Conservation (phyloP, 2,888 invertebrate species). For the Scaptomyza flava region DNA sequence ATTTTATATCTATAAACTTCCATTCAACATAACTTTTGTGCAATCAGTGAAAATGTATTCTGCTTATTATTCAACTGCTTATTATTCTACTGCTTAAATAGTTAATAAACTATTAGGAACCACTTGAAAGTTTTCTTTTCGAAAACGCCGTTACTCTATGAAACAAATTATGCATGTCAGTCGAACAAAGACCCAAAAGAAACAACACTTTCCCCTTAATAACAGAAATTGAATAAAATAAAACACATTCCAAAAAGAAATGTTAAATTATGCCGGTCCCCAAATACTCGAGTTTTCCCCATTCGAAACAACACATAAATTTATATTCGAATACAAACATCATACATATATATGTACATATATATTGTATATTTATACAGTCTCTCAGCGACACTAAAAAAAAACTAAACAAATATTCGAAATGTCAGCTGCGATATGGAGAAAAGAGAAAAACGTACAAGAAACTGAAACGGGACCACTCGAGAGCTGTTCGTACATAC, state of each 20-base stretch:
- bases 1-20: too few species aligned
- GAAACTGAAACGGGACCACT: neutral
- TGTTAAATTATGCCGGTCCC: constrained; percentile 55
- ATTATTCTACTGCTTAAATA: neutral
- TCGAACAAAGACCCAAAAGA: constrained; percentile 8
- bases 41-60: too few species aligned
- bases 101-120: too few species aligned
- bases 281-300: constrained; percentile 44
- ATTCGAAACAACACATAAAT: constrained; percentile 63
- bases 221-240: constrained; percentile 17
- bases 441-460: constrained; percentile 9
- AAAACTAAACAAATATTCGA: constrained; percentile 55
- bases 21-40: too few species aligned
- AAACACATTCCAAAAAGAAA: constrained; percentile 24
- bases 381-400: constrained; percentile 34
- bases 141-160: constrained; percentile 11
- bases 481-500: constrained; percentile 19
- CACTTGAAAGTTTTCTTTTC: constrained; percentile 12
- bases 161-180: neutral
- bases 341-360: too few species aligned
- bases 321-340: constrained; percentile 62
- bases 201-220: constrained; percentile 54
- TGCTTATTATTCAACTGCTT: neutral
- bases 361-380: constrained; percentile 36
- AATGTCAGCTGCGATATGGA: constrained; percentile 48